phyloP scores from a whole-genome alignment of 2,888 invertebrate genomes.

The Priocnemis perturbator region DNA sequence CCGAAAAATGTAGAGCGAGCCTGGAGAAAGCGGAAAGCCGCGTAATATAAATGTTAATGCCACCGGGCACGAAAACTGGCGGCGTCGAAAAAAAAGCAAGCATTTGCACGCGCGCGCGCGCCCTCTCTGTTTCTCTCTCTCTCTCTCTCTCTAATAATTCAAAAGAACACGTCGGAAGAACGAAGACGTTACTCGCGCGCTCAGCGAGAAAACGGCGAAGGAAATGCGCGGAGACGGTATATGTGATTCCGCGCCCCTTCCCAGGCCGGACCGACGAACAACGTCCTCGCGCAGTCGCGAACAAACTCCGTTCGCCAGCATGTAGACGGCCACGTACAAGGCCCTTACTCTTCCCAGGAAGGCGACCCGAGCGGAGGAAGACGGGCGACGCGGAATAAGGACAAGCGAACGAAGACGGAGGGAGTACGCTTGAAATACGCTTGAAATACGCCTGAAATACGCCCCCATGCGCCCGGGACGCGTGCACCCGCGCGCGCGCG shows the following conservation, averaged over 20 bases:
- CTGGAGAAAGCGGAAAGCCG: constrained; percentile 46
- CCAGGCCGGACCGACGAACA: too few species aligned
- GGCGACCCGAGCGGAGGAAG: constrained; percentile 13
- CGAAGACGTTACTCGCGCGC: constrained; percentile 29
- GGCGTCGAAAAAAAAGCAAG: constrained; percentile 36
- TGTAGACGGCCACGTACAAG: background rate
- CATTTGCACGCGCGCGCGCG: too few species aligned
- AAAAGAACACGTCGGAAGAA: constrained; percentile 24
- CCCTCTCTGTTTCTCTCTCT: too few species aligned
- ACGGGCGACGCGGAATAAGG: background rate
- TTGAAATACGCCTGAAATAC: constrained; percentile 26
- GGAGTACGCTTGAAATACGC: constrained; percentile 9
- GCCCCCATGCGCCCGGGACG: constrained; percentile 15
- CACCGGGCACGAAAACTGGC: constrained; percentile 29
- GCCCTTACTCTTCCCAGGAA: background rate
- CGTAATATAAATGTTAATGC: constrained; percentile 69
- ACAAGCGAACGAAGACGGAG: background rate
- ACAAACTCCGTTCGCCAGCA: background rate
- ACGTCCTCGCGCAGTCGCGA: background rate
- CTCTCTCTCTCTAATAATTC: too few species aligned
- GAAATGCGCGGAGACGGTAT: constrained; percentile 53
- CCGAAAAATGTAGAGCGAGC: constrained; percentile 52
- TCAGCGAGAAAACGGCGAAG: constrained; percentile 27
- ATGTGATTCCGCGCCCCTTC: background rate
- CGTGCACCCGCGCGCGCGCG: background rate